A percentile compares a stretch with the other conserved stretches of the same genome.
These are phyloP conservation scores for Apodemus speciosus DNA, from an alignment of 2,113 vertebrate species.

Conservation along the genomic window DNA sequence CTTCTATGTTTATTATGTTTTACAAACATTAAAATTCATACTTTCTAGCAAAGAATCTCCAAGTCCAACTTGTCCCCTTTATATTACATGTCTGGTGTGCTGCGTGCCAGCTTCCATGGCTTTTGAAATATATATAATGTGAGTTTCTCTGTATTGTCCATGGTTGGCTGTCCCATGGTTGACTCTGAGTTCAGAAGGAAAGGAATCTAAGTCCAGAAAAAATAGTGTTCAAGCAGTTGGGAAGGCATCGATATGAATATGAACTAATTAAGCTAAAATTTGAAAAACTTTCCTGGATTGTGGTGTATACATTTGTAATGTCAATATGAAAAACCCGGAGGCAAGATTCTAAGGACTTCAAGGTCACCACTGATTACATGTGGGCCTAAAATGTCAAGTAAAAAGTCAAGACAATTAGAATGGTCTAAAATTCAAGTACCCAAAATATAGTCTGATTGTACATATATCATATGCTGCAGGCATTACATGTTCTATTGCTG, in stretches of 20 bases:
- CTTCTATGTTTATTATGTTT: neutral
- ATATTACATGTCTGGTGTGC: neutral
- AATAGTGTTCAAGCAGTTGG: neutral
- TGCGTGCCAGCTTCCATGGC: neutral
- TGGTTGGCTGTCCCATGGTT: neutral
- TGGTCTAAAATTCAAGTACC: neutral
- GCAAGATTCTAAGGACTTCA: neutral
- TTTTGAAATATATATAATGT: neutral
- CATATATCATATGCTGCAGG: neutral
- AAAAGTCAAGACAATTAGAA: neutral
- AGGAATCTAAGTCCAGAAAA: neutral
- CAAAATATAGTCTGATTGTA: neutral
- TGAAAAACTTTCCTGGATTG: neutral
- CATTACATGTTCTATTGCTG: neutral
- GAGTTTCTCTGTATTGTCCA: neutral
- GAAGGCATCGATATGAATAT: neutral
- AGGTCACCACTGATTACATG: neutral
- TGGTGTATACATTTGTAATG: neutral
- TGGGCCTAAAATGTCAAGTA: neutral
- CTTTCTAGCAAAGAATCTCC: neutral
- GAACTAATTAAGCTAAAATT: neutral
- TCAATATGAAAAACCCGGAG: neutral
- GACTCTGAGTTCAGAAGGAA: slow-evolving; percentile 17
- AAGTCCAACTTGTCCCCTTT: neutral
- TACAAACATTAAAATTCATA: neutral